Base-by-base conservation (phyloP, 2,888 invertebrate genomes). In the Gibbula magus region DNA sequence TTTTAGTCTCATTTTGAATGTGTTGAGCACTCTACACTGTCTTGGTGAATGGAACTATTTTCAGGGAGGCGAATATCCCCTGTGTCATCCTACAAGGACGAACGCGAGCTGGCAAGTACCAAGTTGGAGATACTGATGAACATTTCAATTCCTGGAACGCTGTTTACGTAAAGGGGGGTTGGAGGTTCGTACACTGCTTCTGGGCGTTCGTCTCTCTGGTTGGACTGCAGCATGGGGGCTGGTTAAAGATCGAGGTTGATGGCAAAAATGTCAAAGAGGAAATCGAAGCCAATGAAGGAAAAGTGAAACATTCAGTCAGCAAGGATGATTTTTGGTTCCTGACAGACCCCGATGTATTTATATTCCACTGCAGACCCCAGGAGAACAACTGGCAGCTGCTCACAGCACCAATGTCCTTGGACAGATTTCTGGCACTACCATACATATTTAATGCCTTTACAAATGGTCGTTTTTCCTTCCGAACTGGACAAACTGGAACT, bases 141-240 rank as follows among this genome's bases (percentile, higher is more conserved):
- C 39, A 54, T 25, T 25, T 67, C 56, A 86, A 83, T 32, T 85
- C 84, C 78, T 87, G 87, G 87, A 85, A 85, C 73, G 85, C 85
- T 22, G 85, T 86, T 18, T 82, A 80, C 54, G 77, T 87, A 3
- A 82, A 81, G 18, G 77, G 77, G n/a, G 80, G 82, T 32, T 87
- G 87, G 87, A 78, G 87, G 18, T 79, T 87, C 53, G 56, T 87
- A 0, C 87, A 87, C 75, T 80, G 83, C n/a, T 78, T 84, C 79
- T 87, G 87, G 87, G 85, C 87, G 13, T 86, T 82, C 61, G 81
- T 81, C 18, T 51, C 78, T 8, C 39, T 78, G 1, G 0, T 54
- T 81, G 53, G 82, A 76, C 51, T 80, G 76, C 35, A 53, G 81
- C 7, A 70, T 61, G 39, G 81, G 77, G 22, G 79, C 22, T 85